Base-by-base conservation (phyloP, 2,888 invertebrate genomes). In the Drosophila niveifrons region DNA sequence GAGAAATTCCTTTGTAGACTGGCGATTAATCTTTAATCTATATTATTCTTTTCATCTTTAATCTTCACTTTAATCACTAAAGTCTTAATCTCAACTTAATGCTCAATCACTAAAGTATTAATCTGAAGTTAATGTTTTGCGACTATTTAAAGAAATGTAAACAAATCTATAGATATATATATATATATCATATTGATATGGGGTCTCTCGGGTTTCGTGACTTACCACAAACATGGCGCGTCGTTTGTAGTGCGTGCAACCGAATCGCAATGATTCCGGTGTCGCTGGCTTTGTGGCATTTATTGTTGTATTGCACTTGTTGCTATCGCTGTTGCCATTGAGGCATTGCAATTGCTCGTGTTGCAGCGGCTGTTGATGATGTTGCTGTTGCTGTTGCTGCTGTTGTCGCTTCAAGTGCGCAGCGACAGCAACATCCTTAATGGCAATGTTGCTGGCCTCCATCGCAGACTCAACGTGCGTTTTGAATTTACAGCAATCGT, bases 191-290 rank as follows among this genome's bases (percentile, higher is more conserved):
- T 34, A 11, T 34, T 10, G 34, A 28, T 28, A 28, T 28, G 11
- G 4, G 13, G 23, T 47, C 6, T 28, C 0, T 28, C 2, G 29
- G 28, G 13, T 39, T 39, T 46, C 17, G 8, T 15, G 1, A 93
- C 96, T 94, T 93, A 97, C 97, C 93, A 97, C 96, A 93, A 97
- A 96, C 93, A 96, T 96, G 52, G 96, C 96, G 91, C 96, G 95
- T 88, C 97, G 94, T 91, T 96, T 96, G 91, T 97, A 97, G 93
- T 97, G 97, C 81, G 95, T 94, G 93, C 97, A 97, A 66, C 97
- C 97, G 41, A 90, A 90, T 44, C 90, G 85, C 68, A 88, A 66
- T 66, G 87, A 78, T 53, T 83, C 84, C 55, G 83, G 70, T 48
- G 88, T 83, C 17, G 66, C 69, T 44, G 82, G 63, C 41, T 51